phyloP scores from a whole-genome alignment of 2,113 vertebrate species.

The Nibea albiflora region DNA sequence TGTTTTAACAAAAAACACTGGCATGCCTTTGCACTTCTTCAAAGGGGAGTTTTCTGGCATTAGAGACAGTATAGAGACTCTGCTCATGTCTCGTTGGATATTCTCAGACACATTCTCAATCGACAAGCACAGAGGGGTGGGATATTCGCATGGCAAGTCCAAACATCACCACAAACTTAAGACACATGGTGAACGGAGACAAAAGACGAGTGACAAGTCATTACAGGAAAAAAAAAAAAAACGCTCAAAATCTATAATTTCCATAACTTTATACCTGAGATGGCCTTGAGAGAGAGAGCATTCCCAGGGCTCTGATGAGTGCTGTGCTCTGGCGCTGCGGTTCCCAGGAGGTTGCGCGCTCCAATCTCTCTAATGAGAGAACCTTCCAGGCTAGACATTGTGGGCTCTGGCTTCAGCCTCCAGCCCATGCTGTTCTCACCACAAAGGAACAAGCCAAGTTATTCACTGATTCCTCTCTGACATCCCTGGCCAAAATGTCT shows the following conservation, averaged over 20 bases:
- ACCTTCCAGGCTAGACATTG: slow-evolving; percentile 83
- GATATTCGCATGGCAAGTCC: slow-evolving; percentile 37
- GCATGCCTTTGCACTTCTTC: slow-evolving; percentile 64
- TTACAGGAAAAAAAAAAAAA: not conserved
- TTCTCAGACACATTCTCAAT: slow-evolving; percentile 60
- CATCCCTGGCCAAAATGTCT: slow-evolving; percentile 70
- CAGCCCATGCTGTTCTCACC: slow-evolving; percentile 83
- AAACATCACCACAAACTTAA: slow-evolving; percentile 53
- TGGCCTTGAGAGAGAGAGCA: slow-evolving; percentile 40
- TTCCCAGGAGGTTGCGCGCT: slow-evolving; percentile 73
- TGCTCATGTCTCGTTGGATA: slow-evolving; percentile 56
- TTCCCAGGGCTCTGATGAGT: slow-evolving; percentile 63
- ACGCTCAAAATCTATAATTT: slow-evolving; percentile 8
- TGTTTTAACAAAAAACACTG: slow-evolving; percentile 76
- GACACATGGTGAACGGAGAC: slow-evolving; percentile 45
- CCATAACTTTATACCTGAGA: slow-evolving; percentile 69
- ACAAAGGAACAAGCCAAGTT: slow-evolving; percentile 82
- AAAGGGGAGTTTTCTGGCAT: slow-evolving; percentile 65
- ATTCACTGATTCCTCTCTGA: slow-evolving; percentile 83
- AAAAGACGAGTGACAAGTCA: slow-evolving; percentile 36
- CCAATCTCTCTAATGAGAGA: slow-evolving; percentile 83
- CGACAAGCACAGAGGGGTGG: slow-evolving; percentile 36
- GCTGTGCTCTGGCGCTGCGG: slow-evolving; percentile 45
- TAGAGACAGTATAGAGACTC: slow-evolving; percentile 50
- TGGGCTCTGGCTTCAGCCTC: slow-evolving; percentile 79